Conservation (phyloP, 2,888 invertebrate species). For the Parnassius glacialis region DNA sequence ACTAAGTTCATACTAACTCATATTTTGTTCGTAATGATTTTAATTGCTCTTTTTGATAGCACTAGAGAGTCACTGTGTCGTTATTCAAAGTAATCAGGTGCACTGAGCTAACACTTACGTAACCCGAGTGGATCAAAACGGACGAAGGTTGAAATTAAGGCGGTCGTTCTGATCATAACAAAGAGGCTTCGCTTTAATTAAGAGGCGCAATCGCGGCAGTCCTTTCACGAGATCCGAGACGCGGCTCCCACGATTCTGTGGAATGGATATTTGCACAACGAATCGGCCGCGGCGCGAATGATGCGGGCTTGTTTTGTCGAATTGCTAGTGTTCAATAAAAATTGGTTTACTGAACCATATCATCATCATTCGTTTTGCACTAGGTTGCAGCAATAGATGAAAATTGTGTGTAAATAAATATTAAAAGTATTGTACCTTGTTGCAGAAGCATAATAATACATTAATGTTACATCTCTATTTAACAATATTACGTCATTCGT, state of each 20-base stretch:
- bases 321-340: slow-evolving; percentile 4
- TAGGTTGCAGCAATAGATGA: no score
- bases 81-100: neutral
- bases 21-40: no score
- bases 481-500: no score
- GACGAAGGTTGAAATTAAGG: neutral
- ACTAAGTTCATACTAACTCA: no score
- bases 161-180: neutral
- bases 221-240: neutral
- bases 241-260: slow-evolving; percentile 20
- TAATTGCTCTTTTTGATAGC: no score
- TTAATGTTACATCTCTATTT: no score
- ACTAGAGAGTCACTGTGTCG: neutral
- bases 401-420: no score
- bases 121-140: neutral
- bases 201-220: neutral
- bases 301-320: slow-evolving; percentile 5
- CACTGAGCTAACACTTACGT: slow-evolving; percentile 1
- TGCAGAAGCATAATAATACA: no score
- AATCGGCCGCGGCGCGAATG: slow-evolving; percentile 14
- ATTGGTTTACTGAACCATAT: neutral
- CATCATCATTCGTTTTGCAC: no score
- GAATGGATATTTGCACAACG: slow-evolving; percentile 18
- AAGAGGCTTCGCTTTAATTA: neutral
- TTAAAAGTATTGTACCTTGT: no score